Percentiles rank a stretch among this genome's conserved stretches.
Conservation (phyloP, 2,888 invertebrate genomes). For the Drosophila kuntzei region DNA sequence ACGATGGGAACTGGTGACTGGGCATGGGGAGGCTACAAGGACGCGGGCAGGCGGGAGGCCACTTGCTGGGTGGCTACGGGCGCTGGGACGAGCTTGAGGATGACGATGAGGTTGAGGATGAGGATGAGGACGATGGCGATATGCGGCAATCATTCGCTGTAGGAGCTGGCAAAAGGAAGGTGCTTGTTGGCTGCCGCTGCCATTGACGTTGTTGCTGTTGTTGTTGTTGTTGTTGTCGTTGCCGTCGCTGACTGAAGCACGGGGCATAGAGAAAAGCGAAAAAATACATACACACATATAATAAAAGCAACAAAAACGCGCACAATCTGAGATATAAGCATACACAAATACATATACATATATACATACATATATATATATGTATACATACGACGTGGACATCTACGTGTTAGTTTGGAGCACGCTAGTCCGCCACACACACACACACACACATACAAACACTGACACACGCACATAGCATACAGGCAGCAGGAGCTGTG, state of each 20-base stretch:
- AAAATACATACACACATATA: slow-evolving; percentile 75
- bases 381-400: slow-evolving; percentile 28
- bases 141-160: slow-evolving; percentile 46
- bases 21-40: slow-evolving; percentile 62
- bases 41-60: slow-evolving; percentile 54
- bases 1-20: slow-evolving; percentile 49
- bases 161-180: slow-evolving; percentile 63
- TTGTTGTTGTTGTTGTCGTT: slow-evolving; percentile 24
- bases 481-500: slow-evolving; percentile 35
- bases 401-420: slow-evolving; percentile 68
- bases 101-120: not conserved
- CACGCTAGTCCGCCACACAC: slow-evolving; percentile 59
- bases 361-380: slow-evolving; percentile 26
- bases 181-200: slow-evolving; percentile 39
- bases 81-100: not conserved
- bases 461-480: slow-evolving; percentile 25
- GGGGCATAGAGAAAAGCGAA: slow-evolving; percentile 75
- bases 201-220: slow-evolving; percentile 21
- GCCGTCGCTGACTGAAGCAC: slow-evolving; percentile 45
- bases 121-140: slow-evolving; percentile 10
- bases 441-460: slow-evolving; percentile 23
- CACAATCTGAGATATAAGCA: slow-evolving; percentile 70
- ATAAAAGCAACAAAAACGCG: slow-evolving; percentile 78
- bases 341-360: slow-evolving; percentile 38
- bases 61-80: slow-evolving; percentile 12